Evolutionary conservation across 1,140 invertebrate species (phyloP), one percentile per base, ranked within the genome.

Genomic region (Archivesica marissinica): DNA sequence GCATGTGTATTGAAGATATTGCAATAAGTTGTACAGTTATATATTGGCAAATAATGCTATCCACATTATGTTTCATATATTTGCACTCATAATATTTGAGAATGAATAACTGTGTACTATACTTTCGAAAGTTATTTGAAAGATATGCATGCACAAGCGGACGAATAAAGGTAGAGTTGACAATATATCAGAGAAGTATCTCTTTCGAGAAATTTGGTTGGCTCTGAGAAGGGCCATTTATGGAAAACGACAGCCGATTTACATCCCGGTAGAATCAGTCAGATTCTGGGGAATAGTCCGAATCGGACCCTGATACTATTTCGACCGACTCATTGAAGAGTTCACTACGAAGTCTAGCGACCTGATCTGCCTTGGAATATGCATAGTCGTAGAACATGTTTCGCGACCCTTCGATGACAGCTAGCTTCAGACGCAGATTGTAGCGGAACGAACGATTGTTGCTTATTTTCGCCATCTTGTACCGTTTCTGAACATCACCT

Each of bases 301-400:
- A 28, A 30, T 64, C 56, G 54, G 76, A 79, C 15, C 13, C 54
- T 25, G 77, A 64, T n/a, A 79, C 77, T 20, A 41, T 64, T 38
- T 86, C 52, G 2, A 72, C 76, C n/a, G 47, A 28, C 30, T 68
- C 66, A 54, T 76, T 78, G 41, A 85, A 87, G 1, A 81, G 68
- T 25, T 87, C 77, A 44, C 54, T 66, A 28, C 79, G 72, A n/a
- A 87, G 75, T 66, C 85, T 64, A 6, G 77, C 72, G 17, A 88
- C 81, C 28, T 79, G 75, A 38, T 81, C 80, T 64, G 88, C 87
- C 66, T 85, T 87, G 44, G 28, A 75, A 15, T 68, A 61, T 20
- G 89, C 88, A 61, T 88, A 89, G 68, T 87, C 86, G 64, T 86
- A 80, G 81, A 78, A 88, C 81, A 88, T 86, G 75, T 89, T 88